Percentiles rank a stretch among this genome's conserved stretches.
phyloP scores from a whole-genome alignment of 2,797 vertebrate genomes.

The Scyliorhinus canicula region DNA sequence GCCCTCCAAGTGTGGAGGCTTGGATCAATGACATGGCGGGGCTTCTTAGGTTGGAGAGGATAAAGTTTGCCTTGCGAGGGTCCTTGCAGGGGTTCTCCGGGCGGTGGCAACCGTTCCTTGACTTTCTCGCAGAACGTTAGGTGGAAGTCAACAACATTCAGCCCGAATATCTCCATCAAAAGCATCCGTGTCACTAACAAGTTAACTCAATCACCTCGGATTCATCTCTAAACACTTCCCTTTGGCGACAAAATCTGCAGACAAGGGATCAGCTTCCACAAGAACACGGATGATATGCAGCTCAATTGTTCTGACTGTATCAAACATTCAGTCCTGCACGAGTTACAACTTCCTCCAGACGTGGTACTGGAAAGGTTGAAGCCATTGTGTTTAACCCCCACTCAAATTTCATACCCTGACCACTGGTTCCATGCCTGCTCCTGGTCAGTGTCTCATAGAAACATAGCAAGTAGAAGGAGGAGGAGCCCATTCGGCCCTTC shows the following conservation, averaged over 20 bases:
- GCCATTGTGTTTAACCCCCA: not conserved
- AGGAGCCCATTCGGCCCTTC: no score
- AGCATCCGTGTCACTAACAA: not conserved
- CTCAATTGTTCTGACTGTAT: not conserved
- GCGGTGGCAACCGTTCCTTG: no score
- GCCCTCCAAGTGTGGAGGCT: no score
- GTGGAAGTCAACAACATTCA: no score
- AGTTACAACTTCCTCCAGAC: not conserved
- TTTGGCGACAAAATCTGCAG: not conserved
- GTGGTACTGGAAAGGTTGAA: not conserved
- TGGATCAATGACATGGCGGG: no score
- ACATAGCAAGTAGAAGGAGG: no score
- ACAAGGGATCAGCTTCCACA: not conserved
- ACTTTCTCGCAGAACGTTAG: no score
- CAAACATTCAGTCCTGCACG: not conserved
- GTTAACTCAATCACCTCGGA: not conserved
- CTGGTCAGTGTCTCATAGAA: not conserved
- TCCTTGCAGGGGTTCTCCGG: no score
- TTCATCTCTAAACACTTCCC: not conserved
- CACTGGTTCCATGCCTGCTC: not conserved
- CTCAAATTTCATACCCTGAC: not conserved
- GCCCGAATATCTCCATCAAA: not conserved
- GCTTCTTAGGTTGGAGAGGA: no score
- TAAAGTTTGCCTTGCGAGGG: no score
- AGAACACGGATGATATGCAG: not conserved